Evolutionary conservation across 2,113 vertebrate species (phyloP).

Genomic region (Channa argus): DNA sequence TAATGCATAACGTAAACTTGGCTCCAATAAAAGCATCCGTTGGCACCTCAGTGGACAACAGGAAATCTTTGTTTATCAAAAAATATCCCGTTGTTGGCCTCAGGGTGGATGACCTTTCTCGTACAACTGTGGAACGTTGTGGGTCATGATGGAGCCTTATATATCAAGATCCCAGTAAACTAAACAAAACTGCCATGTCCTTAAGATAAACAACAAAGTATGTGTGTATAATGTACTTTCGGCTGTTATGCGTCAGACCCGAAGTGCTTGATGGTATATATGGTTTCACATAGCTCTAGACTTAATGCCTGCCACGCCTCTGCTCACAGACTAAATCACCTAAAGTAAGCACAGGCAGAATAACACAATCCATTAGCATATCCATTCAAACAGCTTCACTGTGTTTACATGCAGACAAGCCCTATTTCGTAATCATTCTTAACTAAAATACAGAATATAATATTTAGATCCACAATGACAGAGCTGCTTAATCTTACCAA

Average conservation of each 20-base stretch:
- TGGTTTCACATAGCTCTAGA: conserved; percentile 57
- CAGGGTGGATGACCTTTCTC: conserved; percentile 59
- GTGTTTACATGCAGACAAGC: too few species aligned
- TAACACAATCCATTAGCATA: not conserved
- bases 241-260: conserved; percentile 48
- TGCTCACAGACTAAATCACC: conserved; percentile 16
- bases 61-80: conserved; percentile 81
- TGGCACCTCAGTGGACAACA: conserved; percentile 86
- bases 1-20: conserved; percentile 80
- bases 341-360: conserved; percentile 25
- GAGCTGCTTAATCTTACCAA: conserved; percentile 30
- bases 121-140: conserved; percentile 24
- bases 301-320: conserved; percentile 24
- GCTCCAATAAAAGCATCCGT: conserved; percentile 85
- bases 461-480: conserved; percentile 24
- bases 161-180: conserved; percentile 43
- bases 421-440: too few species aligned
- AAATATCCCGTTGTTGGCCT: conserved; percentile 79
- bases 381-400: not conserved
- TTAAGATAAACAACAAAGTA: conserved; percentile 64
- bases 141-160: conserved; percentile 48
- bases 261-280: conserved; percentile 35
- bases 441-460: not conserved
- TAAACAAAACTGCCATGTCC: conserved; percentile 57
- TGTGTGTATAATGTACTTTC: conserved; percentile 26